Conservation (phyloP, 1,140 invertebrate genomes). For the Drosophila repleta region DNA sequence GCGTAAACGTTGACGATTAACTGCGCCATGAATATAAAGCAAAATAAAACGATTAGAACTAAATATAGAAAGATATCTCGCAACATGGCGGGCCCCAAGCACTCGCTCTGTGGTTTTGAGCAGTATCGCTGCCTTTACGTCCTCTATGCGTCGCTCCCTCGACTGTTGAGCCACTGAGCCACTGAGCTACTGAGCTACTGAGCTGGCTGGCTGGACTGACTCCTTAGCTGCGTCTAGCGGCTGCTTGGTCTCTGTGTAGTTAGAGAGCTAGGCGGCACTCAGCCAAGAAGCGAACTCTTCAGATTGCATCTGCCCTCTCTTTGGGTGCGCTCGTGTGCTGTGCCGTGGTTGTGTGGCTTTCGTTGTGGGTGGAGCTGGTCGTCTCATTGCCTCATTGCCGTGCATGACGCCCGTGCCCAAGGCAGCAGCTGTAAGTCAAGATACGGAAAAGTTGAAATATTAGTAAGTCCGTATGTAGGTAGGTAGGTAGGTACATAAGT, state of each 20-base stretch:
- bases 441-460: slow-evolving; percentile 19
- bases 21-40: slow-evolving; percentile 83
- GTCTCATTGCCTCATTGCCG: slow-evolving; percentile 42
- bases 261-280: slow-evolving; percentile 29
- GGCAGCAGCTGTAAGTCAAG: slow-evolving; percentile 34
- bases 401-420: slow-evolving; percentile 23
- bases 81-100: slow-evolving; percentile 67
- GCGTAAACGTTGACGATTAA: slow-evolving; percentile 83
- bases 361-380: slow-evolving; percentile 2
- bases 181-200: slow-evolving; percentile 1
- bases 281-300: slow-evolving; percentile 32
- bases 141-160: not conserved
- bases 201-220: slow-evolving; percentile 49
- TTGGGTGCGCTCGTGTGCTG: slow-evolving; percentile 2
- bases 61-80: slow-evolving; percentile 83
- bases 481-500: too few relatives aligned
- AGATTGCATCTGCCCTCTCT: slow-evolving; percentile 34
- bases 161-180: not conserved
- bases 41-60: slow-evolving; percentile 83
- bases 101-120: slow-evolving; percentile 14
- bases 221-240: slow-evolving; percentile 13
- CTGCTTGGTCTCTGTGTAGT: slow-evolving; percentile 6
- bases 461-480: slow-evolving; percentile 9
- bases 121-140: not conserved
- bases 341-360: slow-evolving; percentile 13